Evolutionary conservation across 1,140 invertebrate genomes (phyloP).

Genomic region (Brachionus plicatilis): DNA sequence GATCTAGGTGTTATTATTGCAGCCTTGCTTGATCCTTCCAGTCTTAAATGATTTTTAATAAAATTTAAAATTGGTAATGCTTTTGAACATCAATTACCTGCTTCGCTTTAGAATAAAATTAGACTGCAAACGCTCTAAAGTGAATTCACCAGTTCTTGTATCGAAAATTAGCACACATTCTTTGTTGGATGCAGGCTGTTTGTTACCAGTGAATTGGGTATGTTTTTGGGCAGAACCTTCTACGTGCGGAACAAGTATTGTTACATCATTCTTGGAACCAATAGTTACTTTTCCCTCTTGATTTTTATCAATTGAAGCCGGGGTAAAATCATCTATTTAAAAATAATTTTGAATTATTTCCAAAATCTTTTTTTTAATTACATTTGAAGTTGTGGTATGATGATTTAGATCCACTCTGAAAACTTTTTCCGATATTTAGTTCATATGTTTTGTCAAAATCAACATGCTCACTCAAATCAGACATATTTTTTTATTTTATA

Average conservation of each 20-base stretch:
- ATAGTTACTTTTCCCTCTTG: slow-evolving; percentile 37
- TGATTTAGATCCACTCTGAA: not conserved
- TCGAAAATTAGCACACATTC: slow-evolving; percentile 33
- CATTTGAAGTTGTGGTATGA: slow-evolving; percentile 39
- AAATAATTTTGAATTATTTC: not conserved
- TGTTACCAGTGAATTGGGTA: slow-evolving; percentile 38
- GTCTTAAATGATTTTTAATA: not conserved
- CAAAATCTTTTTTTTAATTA: not conserved
- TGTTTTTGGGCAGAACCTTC: slow-evolving; percentile 37
- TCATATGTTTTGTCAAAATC: slow-evolving; percentile 20
- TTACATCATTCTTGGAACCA: slow-evolving; percentile 22
- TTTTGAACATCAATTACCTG: not conserved
- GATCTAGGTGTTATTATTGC: slow-evolving; percentile 3
- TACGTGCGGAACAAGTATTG: slow-evolving; percentile 26
- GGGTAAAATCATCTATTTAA: slow-evolving; percentile 26
- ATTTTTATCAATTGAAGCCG: slow-evolving; percentile 27
- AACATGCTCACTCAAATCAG: not conserved
- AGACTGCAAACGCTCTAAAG: slow-evolving; percentile 21
- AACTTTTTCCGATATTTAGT: slow-evolving; percentile 38
- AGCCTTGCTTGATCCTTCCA: slow-evolving; percentile 34
- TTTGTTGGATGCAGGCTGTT: slow-evolving; percentile 27
- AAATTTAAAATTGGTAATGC: not conserved
- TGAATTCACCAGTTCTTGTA: slow-evolving; percentile 12
- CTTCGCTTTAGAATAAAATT: slow-evolving; percentile 36
- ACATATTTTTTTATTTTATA: not conserved